Percentiles rank a stretch among this genome's conserved stretches.
These are phyloP conservation scores for Strix uralensis DNA, from an alignment of 2,113 vertebrate genomes.

Conservation along the genomic window DNA sequence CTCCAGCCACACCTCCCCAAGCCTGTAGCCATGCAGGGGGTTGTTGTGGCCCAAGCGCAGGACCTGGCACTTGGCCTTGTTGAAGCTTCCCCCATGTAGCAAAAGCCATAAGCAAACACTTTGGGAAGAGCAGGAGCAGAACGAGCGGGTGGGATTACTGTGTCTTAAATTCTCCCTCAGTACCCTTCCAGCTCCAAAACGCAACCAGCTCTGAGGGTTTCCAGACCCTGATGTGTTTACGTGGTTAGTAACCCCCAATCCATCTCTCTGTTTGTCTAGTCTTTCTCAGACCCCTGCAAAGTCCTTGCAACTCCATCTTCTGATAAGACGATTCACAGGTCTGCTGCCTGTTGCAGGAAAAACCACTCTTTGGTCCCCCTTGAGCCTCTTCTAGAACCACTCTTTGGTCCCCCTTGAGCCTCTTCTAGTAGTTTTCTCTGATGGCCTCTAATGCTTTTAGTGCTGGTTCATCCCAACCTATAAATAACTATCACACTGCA, in stretches of 20 bases:
- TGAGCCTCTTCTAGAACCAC: not conserved
- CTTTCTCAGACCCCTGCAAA: not conserved
- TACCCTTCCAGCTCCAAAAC: not conserved
- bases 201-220: not conserved
- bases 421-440: not conserved
- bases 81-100: accelerated
- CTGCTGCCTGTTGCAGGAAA: not conserved
- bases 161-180: not conserved
- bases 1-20: too few species aligned
- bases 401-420: not conserved
- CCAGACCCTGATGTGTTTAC: not conserved
- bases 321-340: not conserved
- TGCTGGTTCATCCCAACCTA: not conserved
- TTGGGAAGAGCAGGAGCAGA: not conserved
- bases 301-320: not conserved
- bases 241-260: not conserved
- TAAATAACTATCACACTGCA: not conserved
- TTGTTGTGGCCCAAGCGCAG: too few species aligned
- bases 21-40: too few species aligned
- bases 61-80: too few species aligned
- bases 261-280: not conserved
- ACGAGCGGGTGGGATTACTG: not conserved
- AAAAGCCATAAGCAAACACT: not conserved
- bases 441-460: not conserved
- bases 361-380: not conserved